Conservation (phyloP, 2,113 vertebrate species). For the Takifugu bimaculatus region DNA sequence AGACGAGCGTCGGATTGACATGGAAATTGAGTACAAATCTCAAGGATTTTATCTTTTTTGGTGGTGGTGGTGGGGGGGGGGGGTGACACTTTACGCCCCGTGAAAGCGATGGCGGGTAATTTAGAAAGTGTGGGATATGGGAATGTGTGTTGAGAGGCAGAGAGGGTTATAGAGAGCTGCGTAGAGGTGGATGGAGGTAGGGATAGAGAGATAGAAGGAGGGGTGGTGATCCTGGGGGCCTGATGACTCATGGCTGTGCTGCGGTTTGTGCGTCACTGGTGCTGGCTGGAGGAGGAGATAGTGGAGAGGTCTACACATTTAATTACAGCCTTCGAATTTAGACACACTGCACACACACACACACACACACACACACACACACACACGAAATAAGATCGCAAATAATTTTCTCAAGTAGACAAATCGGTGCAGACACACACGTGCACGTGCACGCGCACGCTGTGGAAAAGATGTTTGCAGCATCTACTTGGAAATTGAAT, state of each 20-base stretch:
- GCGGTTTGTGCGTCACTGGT: conserved; percentile 81
- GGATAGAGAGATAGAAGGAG: conserved; percentile 76
- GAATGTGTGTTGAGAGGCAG: conserved; percentile 66
- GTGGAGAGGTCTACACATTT: conserved; percentile 83
- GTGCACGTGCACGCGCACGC: conserved; percentile 12
- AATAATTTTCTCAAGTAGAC: conserved; percentile 52
- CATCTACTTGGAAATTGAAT: conserved; percentile 34
- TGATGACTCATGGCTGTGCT: conserved; percentile 82
- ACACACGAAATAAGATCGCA: conserved; percentile 53
- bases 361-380: conserved; percentile 20
- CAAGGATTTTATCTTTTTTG: conserved; percentile 19
- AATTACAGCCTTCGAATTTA: conserved; percentile 83
- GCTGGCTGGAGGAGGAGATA: conserved; percentile 84
- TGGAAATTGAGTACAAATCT: conserved; percentile 57
- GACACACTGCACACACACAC: conserved; percentile 78
- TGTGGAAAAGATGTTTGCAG: conserved; percentile 22
- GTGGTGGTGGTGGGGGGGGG: conserved; percentile 5
- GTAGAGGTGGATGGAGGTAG: conserved; percentile 69
- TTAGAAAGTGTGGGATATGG: conserved; percentile 67
- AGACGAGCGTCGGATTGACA: conserved; percentile 58
- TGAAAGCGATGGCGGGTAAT: conserved; percentile 54
- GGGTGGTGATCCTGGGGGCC: conserved; percentile 79
- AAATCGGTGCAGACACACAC: conserved; percentile 53
- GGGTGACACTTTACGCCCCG: conserved; percentile 16
- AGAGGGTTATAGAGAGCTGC: conserved; percentile 67